phyloP scores from a whole-genome alignment of 2,113 vertebrate genomes.

The Prietella phreatophila region DNA sequence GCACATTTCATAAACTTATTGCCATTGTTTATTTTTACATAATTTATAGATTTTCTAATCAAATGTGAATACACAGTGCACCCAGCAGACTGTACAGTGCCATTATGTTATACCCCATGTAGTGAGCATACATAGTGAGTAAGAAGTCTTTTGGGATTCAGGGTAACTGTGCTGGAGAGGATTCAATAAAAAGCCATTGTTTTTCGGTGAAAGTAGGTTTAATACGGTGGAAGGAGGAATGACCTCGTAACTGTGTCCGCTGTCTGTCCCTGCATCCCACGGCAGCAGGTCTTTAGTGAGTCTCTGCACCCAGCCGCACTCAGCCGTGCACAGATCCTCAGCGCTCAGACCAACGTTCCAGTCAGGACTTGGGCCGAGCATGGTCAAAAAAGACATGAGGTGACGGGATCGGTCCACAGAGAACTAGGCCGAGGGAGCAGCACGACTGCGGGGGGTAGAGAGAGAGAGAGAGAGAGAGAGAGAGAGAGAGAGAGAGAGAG shows the following conservation, averaged over 20 bases:
- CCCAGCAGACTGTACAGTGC: background rate
- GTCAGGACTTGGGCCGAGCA: slow-evolving; percentile 96
- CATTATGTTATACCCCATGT: background rate
- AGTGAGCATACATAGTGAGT: background rate
- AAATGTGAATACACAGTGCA: background rate
- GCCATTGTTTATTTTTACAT: background rate
- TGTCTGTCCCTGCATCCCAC: slow-evolving; percentile 95
- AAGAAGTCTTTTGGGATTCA: background rate
- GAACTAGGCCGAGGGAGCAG: slow-evolving; percentile 94
- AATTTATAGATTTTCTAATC: background rate
- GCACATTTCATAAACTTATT: background rate
- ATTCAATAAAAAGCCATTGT: background rate
- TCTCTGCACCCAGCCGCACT: slow-evolving; percentile 94
- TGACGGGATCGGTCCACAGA: slow-evolving; percentile 89
- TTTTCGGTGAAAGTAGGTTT: background rate
- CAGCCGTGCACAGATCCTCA: slow-evolving; percentile 93
- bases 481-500: slow-evolving; percentile 1
- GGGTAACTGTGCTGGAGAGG: background rate
- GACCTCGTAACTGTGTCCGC: slow-evolving; percentile 91
- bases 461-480: background rate
- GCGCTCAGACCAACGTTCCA: slow-evolving; percentile 94
- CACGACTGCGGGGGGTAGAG: slow-evolving; percentile 73
- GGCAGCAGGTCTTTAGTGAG: slow-evolving; percentile 89
- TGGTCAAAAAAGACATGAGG: slow-evolving; percentile 95
- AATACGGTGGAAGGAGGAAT: slow-evolving; percentile 11